phyloP scores from a whole-genome alignment of 2,113 vertebrate genomes.

The Ranitomeya imitator region DNA sequence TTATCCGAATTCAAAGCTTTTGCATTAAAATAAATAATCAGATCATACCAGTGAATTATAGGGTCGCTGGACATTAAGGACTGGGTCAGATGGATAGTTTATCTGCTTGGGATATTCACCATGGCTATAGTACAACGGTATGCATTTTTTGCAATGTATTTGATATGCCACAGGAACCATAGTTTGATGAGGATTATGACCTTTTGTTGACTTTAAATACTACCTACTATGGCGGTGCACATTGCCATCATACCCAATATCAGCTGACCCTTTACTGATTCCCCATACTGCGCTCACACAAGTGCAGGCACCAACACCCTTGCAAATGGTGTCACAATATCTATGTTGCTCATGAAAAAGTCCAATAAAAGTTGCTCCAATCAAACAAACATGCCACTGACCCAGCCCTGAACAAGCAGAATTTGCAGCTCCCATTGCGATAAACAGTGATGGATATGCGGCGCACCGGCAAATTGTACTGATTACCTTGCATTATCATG shows the following conservation, averaged over 20 bases:
- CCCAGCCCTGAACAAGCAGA: not conserved
- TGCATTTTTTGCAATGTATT: no score
- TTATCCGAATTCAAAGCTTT: not conserved
- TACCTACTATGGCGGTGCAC: no score
- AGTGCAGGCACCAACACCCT: not conserved
- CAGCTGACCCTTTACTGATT: no score
- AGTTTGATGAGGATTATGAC: not conserved
- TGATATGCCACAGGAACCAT: no score
- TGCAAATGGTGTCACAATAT: not conserved
- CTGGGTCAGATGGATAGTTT: not conserved
- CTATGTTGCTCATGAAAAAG: not conserved
- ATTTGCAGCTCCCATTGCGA: not conserved
- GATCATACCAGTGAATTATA: not conserved
- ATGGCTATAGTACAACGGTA: not conserved
- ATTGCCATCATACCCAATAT: no score
- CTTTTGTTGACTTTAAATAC: not conserved
- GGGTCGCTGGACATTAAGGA: not conserved
- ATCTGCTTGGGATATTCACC: not conserved
- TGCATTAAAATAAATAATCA: not conserved
- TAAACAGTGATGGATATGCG: not conserved
- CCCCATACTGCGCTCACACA: not conserved
- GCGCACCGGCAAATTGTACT: slow-evolving; percentile 58
- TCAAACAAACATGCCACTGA: not conserved
- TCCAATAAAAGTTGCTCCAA: not conserved
- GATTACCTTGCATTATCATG: slow-evolving; percentile 94